Evolutionary conservation across 2,797 vertebrate species (phyloP), one percentile per base, ranked within the genome.

Genomic region (Nothura maculosa): DNA sequence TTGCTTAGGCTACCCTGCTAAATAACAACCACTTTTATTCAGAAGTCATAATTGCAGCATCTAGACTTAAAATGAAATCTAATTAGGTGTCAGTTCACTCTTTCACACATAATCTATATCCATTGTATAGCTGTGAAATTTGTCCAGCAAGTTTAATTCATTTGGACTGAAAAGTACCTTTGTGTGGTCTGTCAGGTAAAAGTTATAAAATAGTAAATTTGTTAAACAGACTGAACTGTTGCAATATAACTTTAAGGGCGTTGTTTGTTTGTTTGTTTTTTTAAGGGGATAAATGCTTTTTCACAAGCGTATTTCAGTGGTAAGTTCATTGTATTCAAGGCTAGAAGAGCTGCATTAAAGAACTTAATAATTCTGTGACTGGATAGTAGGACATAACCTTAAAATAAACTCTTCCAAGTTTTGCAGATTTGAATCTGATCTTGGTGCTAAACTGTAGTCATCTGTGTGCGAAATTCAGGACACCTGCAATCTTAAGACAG

Each of bases 11-110:
- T 97, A 97, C 97, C 97, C 96, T 98, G 97, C 97, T 97, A 98
- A 97, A 97, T 97, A 98, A 98, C 97, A 97, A 97, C 96, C 96
- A 78, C 94, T 94, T 98, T 98, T 98, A 97, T 98, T 98, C 97
- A 97, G 95, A 98, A 98, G 95, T 98, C 97, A 97, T 98, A 98
- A 98, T 98, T 98, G 97, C 97, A 88, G 89, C 96, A 96, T 93
- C 96, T 90, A 96, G 96, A 97, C 96, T 96, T 98, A 96, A 98
- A 98, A 97, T 97, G 97, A 97, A 98, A 97, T 96, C 97, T 98
- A 98, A 98, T 98, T 97, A 96, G 93, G 96, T 97, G 97, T 98
- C 97, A 92, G 84, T 85, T 96, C 66, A 91, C 89, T 87, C 67
- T 27, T 86, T 74, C 75, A 86, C 77, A 84, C 18, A 83, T 74